Evolutionary conservation across 1,140 invertebrate genomes (phyloP), one percentile per base, ranked within the genome.

Genomic region (Plodia interpunctella): DNA sequence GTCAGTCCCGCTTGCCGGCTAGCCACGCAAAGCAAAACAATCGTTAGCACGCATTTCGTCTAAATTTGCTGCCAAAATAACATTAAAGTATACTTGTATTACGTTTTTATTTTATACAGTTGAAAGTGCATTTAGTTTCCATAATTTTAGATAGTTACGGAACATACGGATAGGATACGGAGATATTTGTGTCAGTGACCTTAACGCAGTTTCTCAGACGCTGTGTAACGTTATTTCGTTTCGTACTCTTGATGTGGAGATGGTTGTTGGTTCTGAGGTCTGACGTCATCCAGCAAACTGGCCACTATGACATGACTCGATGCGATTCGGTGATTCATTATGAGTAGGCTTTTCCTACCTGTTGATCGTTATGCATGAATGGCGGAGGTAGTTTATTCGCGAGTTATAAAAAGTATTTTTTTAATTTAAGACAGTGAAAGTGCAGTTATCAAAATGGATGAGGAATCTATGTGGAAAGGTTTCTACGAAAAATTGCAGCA

Each of bases 401-500:
- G n/a, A n/a, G n/a, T n/a, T n/a, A n/a, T n/a, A n/a, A n/a, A n/a
- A n/a, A n/a, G n/a, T n/a, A n/a, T 51, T 10, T 28, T 52, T 11
- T 21, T 19, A 61, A 32, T 21, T 8, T 20, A 20, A 49, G 9
- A 35, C 51, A 13, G 54, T 58, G 59, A 32, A 30, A 17, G 35
- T 56, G 17, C 28, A 50, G 58, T 59, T 49, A 86, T 3, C 38
- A 44, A 66, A 65, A 90, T 90, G 90, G 89, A 93, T 82, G 93
- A 94, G 80, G 93, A 94, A 76, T 88, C 88, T 1, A 94, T 94
- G 93, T 94, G 94, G 94, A 93, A 92, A 85, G 90, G 87, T 56
- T 92, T 93, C 71, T 94, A 93, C 63, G 81, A 91, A 17, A 92
- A 93, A 60, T 66, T 92, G 35, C 91, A 93, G 60, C 90, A 92